Conservation (phyloP, 2,888 invertebrate species). For the Lumbricus terrestris region DNA sequence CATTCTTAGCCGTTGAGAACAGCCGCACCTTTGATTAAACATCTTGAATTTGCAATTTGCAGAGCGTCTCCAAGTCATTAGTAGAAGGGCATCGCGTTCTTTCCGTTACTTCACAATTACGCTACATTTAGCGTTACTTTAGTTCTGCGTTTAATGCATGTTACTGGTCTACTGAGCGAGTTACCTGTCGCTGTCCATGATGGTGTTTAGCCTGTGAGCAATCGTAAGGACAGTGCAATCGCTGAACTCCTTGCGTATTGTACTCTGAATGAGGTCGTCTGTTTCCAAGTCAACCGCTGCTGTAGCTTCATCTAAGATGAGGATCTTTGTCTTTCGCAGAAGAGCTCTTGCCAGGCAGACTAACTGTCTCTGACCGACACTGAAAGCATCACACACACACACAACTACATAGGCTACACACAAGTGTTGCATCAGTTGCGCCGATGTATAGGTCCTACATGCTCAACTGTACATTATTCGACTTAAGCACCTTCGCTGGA, state of each 20-base stretch:
- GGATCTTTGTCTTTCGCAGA: slow-evolving; percentile 80
- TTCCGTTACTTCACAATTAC: not conserved
- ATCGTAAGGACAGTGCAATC: slow-evolving; percentile 87
- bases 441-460: too few species aligned
- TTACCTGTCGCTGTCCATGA: slow-evolving; percentile 65
- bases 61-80: too few species aligned
- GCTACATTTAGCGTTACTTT: too few species aligned
- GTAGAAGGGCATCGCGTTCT: too few species aligned
- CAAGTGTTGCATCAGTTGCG: too few species aligned
- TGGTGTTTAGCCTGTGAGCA: slow-evolving; percentile 88
- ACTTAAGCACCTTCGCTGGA: too few species aligned
- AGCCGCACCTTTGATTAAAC: too few species aligned
- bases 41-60: too few species aligned
- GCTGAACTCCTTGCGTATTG: slow-evolving; percentile 81
- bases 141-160: not conserved
- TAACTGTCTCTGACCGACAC: slow-evolving; percentile 85
- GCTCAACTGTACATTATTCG: too few species aligned
- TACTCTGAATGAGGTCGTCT: slow-evolving; percentile 79
- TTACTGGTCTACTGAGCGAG: not conserved
- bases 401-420: not conserved
- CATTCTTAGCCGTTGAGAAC: too few species aligned
- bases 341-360: slow-evolving; percentile 82
- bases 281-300: slow-evolving; percentile 89
- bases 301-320: slow-evolving; percentile 86
- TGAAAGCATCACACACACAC: slow-evolving; percentile 54